Conservation (phyloP, 1,140 invertebrate genomes). For the Plodia interpunctella region DNA sequence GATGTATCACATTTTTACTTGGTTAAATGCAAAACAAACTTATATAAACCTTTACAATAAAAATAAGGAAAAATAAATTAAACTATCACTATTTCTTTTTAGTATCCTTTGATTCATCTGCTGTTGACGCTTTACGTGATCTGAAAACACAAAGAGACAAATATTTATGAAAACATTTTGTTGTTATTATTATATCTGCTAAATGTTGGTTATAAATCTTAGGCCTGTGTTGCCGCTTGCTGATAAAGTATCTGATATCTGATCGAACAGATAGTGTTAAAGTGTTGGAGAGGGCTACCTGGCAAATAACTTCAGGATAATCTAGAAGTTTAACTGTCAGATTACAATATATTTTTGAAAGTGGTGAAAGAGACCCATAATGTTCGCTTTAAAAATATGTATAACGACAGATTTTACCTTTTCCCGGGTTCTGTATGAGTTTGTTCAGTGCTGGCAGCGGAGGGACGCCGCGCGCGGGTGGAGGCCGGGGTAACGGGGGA, state of each 20-base stretch:
- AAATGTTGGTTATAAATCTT: too few relatives aligned
- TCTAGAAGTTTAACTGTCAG: too few relatives aligned
- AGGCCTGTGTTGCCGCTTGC: too few relatives aligned
- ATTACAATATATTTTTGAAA: too few relatives aligned
- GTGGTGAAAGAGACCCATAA: too few relatives aligned
- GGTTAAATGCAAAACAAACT: constrained; percentile 20
- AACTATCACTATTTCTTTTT: constrained; percentile 25
- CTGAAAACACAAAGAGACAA: constrained; percentile 24
- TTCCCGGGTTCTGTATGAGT: constrained; percentile 30
- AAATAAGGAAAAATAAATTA: constrained; percentile 17
- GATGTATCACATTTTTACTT: constrained; percentile 17
- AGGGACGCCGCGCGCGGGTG: constrained; percentile 30
- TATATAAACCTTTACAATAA: constrained; percentile 13
- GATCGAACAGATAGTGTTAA: too few relatives aligned
- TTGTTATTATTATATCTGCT: too few relatives aligned
- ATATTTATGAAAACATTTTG: too few relatives aligned
- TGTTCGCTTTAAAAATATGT: too few relatives aligned
- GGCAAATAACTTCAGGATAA: too few relatives aligned
- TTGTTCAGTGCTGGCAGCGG: constrained; percentile 24
- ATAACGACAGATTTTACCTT: constrained; percentile 16
- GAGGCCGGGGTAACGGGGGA: constrained; percentile 20
- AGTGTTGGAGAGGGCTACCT: too few relatives aligned
- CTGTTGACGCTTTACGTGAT: constrained; percentile 22
- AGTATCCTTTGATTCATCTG: constrained; percentile 32
- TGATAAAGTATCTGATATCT: too few relatives aligned